These are phyloP conservation scores for Noctua fimbriata DNA, from an alignment of 2,888 invertebrate genomes.

Conservation along the genomic window DNA sequence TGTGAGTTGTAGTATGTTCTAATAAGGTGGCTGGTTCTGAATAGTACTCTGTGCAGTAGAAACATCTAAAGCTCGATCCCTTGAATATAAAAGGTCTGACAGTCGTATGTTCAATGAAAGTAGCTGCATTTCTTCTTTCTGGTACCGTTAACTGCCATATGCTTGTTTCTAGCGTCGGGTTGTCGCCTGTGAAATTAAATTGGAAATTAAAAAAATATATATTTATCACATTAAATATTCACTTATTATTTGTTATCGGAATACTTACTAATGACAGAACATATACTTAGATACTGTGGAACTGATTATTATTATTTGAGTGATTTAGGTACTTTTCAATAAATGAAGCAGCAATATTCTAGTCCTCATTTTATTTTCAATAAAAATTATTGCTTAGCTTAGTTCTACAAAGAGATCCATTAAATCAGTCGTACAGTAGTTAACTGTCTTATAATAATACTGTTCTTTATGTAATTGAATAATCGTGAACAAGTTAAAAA, in stretches of 20 bases:
- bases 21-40: slow-evolving; percentile 70
- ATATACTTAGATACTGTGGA: neutral
- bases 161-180: slow-evolving; percentile 67
- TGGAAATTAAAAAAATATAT: neutral
- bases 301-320: neutral
- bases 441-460: slow-evolving; percentile 33
- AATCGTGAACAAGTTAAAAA: neutral
- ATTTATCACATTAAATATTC: neutral
- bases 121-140: slow-evolving; percentile 78
- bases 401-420: slow-evolving; percentile 50
- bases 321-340: neutral
- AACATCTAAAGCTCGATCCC: slow-evolving; percentile 80
- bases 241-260: neutral
- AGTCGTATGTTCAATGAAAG: slow-evolving; percentile 76
- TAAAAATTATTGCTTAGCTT: slow-evolving; percentile 18
- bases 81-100: slow-evolving; percentile 79
- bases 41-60: slow-evolving; percentile 76
- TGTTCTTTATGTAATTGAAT: neutral
- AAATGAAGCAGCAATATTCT: slow-evolving; percentile 25
- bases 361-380: neutral
- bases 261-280: slow-evolving; percentile 22
- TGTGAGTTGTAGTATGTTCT: slow-evolving; percentile 74
- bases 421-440: slow-evolving; percentile 42
- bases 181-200: slow-evolving; percentile 62
- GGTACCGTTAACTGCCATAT: slow-evolving; percentile 80